phyloP scores from a whole-genome alignment of 2,113 vertebrate species.

The Phrynosoma blainvillii region DNA sequence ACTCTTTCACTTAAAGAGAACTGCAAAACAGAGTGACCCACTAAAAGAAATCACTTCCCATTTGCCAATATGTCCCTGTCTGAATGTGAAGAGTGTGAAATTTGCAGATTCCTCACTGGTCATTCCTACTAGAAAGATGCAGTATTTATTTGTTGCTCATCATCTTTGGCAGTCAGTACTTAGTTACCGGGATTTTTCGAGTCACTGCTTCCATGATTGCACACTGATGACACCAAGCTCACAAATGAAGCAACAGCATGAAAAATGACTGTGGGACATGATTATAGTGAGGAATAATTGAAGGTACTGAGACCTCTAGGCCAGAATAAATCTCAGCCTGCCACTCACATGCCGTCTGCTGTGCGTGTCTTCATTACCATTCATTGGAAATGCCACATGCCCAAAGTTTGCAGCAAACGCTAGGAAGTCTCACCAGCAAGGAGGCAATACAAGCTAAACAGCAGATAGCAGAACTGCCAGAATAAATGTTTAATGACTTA shows the following conservation, averaged over 20 bases:
- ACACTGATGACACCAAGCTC: constrained; percentile 33
- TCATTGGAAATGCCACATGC: constrained; percentile 39
- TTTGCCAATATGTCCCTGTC: neutral
- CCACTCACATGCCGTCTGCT: constrained; percentile 24
- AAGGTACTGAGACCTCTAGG: constrained; percentile 42
- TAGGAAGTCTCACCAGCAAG: constrained; percentile 37
- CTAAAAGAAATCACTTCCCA: neutral
- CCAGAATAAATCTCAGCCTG: constrained; percentile 54
- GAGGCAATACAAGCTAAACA: constrained; percentile 39
- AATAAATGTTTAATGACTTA: constrained; percentile 66
- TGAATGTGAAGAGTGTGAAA: neutral
- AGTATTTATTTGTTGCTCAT: constrained; percentile 42
- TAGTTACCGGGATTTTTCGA: constrained; percentile 28
- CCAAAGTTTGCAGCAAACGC: constrained; percentile 53
- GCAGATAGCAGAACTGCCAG: constrained; percentile 45
- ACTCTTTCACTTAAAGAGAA: neutral
- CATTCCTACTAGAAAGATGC: constrained; percentile 20
- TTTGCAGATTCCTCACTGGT: constrained; percentile 1
- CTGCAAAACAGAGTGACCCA: neutral
- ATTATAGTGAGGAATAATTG: constrained; percentile 57
- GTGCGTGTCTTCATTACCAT: constrained; percentile 47
- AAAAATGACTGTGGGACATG: constrained; percentile 49
- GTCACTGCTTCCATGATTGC: constrained; percentile 29
- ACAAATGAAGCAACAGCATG: constrained; percentile 50
- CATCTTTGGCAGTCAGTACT: constrained; percentile 20